Evolutionary conservation across 2,113 vertebrate species (phyloP), one percentile per base, ranked within the genome.

Genomic region (Pelecanoides urinatrix): DNA sequence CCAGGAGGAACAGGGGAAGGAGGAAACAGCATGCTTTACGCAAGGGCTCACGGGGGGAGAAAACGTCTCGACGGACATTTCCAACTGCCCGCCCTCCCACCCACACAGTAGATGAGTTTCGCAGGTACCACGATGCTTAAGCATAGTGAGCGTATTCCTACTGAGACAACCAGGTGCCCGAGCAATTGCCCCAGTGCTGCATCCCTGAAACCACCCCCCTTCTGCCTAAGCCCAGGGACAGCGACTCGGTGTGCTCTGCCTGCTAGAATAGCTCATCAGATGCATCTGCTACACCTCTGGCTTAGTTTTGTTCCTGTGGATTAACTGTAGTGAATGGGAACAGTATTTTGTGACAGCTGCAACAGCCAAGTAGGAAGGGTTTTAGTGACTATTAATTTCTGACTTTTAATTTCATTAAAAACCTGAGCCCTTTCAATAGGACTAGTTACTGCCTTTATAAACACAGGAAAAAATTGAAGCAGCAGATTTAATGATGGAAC

Each of bases 111-210:
- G 50, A 16, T 13, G 45, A 42, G 14, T 50, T 79, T 42, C 32
- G 45, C 11, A 7, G 17, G 34, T 58, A 55, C n/a, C 10, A 4
- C 2, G 13, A 20, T 2, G 1, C 23, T 55, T 21, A 55, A 79
- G 10, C 1, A 0, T 7, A 36, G 13, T 10, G 12, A 25, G 18
- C 1, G 0, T 50, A 10, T 8, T 72, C 12, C 40, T 79, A 3
- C 19, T 16, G 30, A 36, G 49, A 44, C 29, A 65, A 30, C 2
- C 34, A 61, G 32, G n/a, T 75, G 6, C 22, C 30, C 0, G 0
- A 58, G 55, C 34, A 34, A 5, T 68, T 72, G 44, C 22, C 38
- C 32, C 44, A 38, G n/a, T 3, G 8, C 68, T 66, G 8, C 20
- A 14, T 9, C 42, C 56, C 56, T 70, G 21, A 70, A 74, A 61